Percentiles rank a stretch among this genome's conserved stretches.
Conservation (phyloP, 2,113 vertebrate genomes). For the Nothoprocta perdicaria region DNA sequence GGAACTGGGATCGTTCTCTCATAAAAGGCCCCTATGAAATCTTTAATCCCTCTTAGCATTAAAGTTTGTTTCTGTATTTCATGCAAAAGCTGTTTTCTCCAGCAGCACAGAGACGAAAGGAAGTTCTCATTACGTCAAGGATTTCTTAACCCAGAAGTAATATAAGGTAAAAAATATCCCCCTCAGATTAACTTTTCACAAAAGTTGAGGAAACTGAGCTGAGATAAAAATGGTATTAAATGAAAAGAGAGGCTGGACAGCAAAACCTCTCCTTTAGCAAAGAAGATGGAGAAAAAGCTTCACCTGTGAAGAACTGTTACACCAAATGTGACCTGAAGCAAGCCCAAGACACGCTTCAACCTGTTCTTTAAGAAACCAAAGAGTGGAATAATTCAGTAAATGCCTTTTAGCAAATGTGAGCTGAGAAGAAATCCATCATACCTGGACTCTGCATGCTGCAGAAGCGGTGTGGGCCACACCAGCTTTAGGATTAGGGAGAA, state of each 20-base stretch:
- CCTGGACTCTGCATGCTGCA: background rate
- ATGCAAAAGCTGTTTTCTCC: background rate
- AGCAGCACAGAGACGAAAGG: background rate
- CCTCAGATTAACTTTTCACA: background rate
- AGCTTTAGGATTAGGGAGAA: background rate
- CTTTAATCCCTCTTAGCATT: background rate
- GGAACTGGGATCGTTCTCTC: background rate
- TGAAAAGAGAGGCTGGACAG: background rate
- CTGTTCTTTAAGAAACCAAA: constrained; percentile 18
- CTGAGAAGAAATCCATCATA: constrained; percentile 5
- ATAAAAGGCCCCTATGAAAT: background rate
- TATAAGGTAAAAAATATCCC: background rate
- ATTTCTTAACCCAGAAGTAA: background rate
- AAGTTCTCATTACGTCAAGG: background rate
- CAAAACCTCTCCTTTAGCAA: background rate
- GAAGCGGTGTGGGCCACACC: background rate
- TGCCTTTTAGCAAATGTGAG: constrained; percentile 42
- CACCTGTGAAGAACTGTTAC: background rate
- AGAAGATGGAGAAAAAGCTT: background rate
- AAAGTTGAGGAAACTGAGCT: background rate
- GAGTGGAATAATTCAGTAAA: constrained; percentile 34
- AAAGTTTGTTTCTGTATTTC: background rate
- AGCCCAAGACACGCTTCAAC: constrained; percentile 5
- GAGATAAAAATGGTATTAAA: background rate
- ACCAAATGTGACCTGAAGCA: background rate